Evolutionary conservation across 2,113 vertebrate species (phyloP).

Genomic region (Megaleporinus macrocephalus): DNA sequence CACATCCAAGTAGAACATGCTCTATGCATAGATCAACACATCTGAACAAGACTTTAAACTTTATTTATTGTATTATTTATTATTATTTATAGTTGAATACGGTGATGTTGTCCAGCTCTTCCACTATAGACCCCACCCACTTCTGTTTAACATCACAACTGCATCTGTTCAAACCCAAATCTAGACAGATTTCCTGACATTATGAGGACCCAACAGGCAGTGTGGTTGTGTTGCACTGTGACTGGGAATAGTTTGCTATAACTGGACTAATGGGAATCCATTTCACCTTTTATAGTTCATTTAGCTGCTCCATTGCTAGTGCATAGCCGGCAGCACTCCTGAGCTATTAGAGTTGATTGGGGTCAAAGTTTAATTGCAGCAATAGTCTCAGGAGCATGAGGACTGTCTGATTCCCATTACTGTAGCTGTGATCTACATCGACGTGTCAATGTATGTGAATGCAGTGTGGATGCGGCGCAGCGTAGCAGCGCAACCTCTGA

Average conservation of each 20-base stretch:
- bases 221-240: neutral
- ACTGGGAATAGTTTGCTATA: neutral
- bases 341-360: conserved; percentile 58
- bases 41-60: too few species aligned
- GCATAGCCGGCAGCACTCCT: conserved; percentile 18
- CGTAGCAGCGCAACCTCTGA: neutral
- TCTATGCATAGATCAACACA: too few species aligned
- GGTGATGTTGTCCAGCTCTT: too few species aligned
- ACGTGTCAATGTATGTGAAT: conserved; percentile 47
- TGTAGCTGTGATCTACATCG: conserved; percentile 18
- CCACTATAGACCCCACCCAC: too few species aligned
- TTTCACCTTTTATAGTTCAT: conserved; percentile 51
- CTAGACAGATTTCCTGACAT: too few species aligned
- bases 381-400: conserved; percentile 22
- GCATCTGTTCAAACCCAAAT: too few species aligned
- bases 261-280: conserved; percentile 24
- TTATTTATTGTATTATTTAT: too few species aligned
- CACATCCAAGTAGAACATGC: too few species aligned
- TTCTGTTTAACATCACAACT: too few species aligned
- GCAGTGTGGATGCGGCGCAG: neutral
- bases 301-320: conserved; percentile 45
- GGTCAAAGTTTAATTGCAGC: conserved; percentile 66
- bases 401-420: conserved; percentile 55
- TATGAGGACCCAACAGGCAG: neutral
- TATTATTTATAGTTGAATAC: too few species aligned